phyloP scores from a whole-genome alignment of 2,113 vertebrate species.

The Pedionomus torquatus region DNA sequence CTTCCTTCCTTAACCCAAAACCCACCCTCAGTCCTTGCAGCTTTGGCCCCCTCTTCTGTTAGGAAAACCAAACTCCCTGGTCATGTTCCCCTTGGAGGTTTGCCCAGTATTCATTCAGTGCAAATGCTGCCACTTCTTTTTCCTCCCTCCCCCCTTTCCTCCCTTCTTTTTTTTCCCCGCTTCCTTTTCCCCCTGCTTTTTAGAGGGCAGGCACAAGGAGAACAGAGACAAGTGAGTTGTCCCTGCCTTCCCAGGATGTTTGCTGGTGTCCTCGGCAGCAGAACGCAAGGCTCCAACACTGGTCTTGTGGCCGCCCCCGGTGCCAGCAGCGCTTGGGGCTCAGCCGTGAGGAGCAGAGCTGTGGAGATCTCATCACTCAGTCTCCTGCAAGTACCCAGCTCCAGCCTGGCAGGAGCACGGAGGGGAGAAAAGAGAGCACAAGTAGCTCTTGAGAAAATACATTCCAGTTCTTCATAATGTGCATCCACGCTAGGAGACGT shows the following conservation, averaged over 20 bases:
- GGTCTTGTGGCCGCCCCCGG: background rate
- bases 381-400: too few species aligned
- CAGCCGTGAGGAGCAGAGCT: rapidly evolving
- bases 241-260: background rate
- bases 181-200: background rate
- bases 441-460: background rate
- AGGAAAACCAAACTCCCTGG: constrained; percentile 5
- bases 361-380: background rate
- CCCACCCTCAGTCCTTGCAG: constrained; percentile 29
- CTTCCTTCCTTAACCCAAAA: background rate
- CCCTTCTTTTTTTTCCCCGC: too few species aligned
- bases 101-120: background rate
- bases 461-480: background rate
- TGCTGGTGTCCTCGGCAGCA: background rate
- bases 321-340: background rate
- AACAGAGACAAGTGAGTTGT: background rate
- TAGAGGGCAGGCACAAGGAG: background rate
- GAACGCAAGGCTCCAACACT: background rate
- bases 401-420: background rate
- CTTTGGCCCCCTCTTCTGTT: constrained; percentile 57
- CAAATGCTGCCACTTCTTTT: background rate
- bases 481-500: background rate
- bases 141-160: rapidly evolving
- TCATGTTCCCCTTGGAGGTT: background rate
- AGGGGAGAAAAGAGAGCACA: background rate